A percentile compares a stretch with the other conserved stretches of the same genome.
These are phyloP conservation scores for Apis laboriosa DNA, from an alignment of 1,140 invertebrate genomes.

Conservation along the genomic window DNA sequence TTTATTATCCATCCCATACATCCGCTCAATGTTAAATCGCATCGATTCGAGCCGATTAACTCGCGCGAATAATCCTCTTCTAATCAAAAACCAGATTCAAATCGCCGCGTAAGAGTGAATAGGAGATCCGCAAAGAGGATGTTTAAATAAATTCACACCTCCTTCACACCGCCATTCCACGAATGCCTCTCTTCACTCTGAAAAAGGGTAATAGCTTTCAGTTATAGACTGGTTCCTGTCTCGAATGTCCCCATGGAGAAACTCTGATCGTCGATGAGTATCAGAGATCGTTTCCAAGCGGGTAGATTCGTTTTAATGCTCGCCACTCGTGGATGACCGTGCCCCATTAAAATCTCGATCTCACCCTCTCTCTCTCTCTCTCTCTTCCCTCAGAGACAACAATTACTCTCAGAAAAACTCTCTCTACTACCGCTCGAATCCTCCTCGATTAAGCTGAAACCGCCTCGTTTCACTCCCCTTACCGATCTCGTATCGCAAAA, in stretches of 20 bases:
- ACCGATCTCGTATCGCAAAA: not conserved
- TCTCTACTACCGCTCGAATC: not conserved
- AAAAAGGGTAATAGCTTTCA: conserved; percentile 36
- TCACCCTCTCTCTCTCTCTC: conserved; percentile 33
- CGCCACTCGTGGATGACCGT: conserved; percentile 43
- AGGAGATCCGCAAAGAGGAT: not conserved
- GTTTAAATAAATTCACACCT: conserved; percentile 18
- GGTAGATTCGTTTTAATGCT: conserved; percentile 61
- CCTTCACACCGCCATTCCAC: not conserved
- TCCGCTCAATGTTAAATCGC: too few relatives aligned
- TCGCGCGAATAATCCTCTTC: too few relatives aligned
- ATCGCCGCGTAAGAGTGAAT: too few relatives aligned
- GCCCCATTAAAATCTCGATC: conserved; percentile 49
- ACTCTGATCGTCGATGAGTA: conserved; percentile 45
- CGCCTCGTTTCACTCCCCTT: not conserved
- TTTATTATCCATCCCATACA: too few relatives aligned
- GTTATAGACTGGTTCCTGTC: conserved; percentile 31
- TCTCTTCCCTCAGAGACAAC: conserved; percentile 19
- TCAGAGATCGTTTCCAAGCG: conserved; percentile 39
- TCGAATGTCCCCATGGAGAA: not conserved
- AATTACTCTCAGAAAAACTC: conserved; percentile 37
- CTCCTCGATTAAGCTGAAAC: conserved; percentile 50
- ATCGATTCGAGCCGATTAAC: too few relatives aligned
- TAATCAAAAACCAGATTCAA: too few relatives aligned
- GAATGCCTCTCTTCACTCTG: conserved; percentile 11